Percentiles rank a stretch among this genome's conserved stretches.
Conservation (phyloP, 2,888 invertebrate species). For the Rhyacophila evoluta region DNA sequence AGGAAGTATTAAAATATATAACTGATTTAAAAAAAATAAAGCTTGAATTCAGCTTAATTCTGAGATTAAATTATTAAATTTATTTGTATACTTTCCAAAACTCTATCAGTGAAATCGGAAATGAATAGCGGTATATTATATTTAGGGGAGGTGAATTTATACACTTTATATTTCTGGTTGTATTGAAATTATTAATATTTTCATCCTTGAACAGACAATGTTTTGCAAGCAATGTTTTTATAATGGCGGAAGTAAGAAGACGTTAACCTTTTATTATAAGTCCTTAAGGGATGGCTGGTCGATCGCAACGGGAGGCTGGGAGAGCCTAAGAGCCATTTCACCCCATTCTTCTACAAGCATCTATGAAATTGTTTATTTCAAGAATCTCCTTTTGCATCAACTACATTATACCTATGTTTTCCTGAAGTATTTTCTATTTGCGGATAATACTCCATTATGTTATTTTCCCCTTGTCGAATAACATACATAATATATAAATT, state of each 20-base stretch:
- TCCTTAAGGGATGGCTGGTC: constrained; percentile 34
- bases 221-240: constrained; percentile 1
- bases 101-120: no score
- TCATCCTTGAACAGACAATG: not conserved
- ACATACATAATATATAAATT: no score
- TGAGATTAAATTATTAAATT: no score
- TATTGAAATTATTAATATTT: no score
- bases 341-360: constrained; percentile 22
- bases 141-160: no score
- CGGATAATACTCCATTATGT: not conserved
- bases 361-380: constrained; percentile 22
- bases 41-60: no score
- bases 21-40: no score
- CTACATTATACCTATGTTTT: not conserved
- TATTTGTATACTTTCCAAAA: no score
- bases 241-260: constrained; percentile 36
- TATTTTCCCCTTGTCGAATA: not conserved
- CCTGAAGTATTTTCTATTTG: not conserved
- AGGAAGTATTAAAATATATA: no score
- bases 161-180: no score
- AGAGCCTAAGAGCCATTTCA: not conserved
- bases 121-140: no score
- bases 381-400: not conserved
- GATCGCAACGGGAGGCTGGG: constrained; percentile 26
- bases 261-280: constrained; percentile 40